Evolutionary conservation across 2,888 invertebrate genomes (phyloP), one percentile per base, ranked within the genome.

Genomic region (Tetragnatha montana): DNA sequence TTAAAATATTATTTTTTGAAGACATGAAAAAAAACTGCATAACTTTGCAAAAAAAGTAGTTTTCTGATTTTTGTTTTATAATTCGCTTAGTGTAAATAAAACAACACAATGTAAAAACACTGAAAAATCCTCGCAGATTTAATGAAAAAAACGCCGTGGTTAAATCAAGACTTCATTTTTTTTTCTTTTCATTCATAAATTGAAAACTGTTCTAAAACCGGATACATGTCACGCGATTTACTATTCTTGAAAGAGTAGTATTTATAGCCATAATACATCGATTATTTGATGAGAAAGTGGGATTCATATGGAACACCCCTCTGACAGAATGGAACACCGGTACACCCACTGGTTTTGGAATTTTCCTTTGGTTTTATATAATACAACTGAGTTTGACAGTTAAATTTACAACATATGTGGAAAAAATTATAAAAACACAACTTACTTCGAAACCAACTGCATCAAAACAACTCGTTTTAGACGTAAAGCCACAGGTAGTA

Each of bases 371-470:
- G 60, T 60, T 60, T 60, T 17, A 60, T 60, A 8, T 17, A 17
- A 17, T 8, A 0, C 17, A 17, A 60, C 60, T 60, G 0, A 60
- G 17, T 17, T 60, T 35, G 35, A 60, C 60, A 60, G 8, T 8
- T 60, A 17, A 60, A 60, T 10, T 60, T 17, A 60, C 17, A 4
- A 60, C 60, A n/a, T 19, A 19, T 50, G n/a, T 10, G 50, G 2
- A 76, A 76, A 50, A n/a, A 51, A 76, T 19, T 14, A 50, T 14
- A 21, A 51, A 81, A 73, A 71, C 19, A 81, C 8, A 60, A 84
- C 75, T 84, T 76, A 84, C 83, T 76, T 49, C 83, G 83, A 76
- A 75, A 84, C 50, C 75, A 51, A 76, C 83, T 21, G 75, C 68
- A 76, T 22, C 47, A 81, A 69, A 81, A 81, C 71, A 71, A 73